Evolutionary conservation across 2,888 invertebrate species (phyloP).

Genomic region (Eustalomyia histrio): DNA sequence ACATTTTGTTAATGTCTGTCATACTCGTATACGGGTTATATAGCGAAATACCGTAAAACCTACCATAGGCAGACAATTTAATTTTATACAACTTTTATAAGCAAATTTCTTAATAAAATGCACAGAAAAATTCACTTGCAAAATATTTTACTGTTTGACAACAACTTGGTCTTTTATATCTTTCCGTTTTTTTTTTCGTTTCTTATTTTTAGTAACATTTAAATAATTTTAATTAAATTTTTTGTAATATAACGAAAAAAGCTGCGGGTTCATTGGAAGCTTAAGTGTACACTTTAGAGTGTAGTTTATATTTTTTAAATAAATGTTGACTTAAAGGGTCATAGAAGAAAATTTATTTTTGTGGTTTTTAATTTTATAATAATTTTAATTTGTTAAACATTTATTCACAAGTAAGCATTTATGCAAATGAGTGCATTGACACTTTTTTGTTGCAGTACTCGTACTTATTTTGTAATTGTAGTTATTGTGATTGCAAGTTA

Average conservation of each 20-base stretch:
- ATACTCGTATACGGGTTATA: no score
- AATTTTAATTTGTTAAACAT: constrained; percentile 19
- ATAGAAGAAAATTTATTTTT: constrained; percentile 16
- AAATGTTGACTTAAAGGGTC: constrained; percentile 35
- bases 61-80: no score
- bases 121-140: no score
- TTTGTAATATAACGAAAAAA: neutral
- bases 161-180: neutral
- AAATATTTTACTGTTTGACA: constrained; percentile 5
- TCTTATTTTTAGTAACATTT: neutral
- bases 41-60: no score
- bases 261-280: constrained; percentile 45
- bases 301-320: constrained; percentile 3
- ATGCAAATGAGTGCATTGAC: constrained; percentile 34
- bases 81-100: no score
- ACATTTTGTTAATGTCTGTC: neutral
- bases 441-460: constrained; percentile 15
- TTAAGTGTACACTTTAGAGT: constrained; percentile 30
- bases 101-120: no score
- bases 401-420: neutral
- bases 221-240: constrained; percentile 30
- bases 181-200: neutral
- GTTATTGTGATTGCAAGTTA: neutral
- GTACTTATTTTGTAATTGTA: neutral
- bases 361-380: neutral